Percentiles rank a stretch among this genome's conserved stretches.
phyloP scores from a whole-genome alignment of 1,140 invertebrate genomes.

The Caenorhabditis brenneri region DNA sequence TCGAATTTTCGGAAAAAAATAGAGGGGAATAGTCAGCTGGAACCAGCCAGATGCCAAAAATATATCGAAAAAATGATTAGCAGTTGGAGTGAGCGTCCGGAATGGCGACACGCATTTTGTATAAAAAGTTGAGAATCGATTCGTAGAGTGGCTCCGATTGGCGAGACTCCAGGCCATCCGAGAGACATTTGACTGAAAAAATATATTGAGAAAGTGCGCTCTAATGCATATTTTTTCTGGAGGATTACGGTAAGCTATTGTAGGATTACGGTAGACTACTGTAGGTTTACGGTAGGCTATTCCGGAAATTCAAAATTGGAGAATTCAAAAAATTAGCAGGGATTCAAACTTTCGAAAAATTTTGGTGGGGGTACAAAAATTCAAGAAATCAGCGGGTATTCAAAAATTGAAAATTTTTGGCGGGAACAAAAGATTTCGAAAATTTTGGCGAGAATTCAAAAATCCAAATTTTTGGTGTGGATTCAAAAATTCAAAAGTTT shows the following conservation, averaged over 20 bases:
- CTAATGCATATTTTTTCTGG: too few relatives aligned
- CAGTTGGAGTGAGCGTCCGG: neutral
- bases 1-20: neutral
- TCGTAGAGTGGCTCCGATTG: conserved; percentile 15
- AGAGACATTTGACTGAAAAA: conserved; percentile 32
- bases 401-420: too few relatives aligned
- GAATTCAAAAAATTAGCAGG: neutral
- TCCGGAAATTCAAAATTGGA: neutral
- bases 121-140: conserved; percentile 36
- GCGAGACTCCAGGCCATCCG: conserved; percentile 14
- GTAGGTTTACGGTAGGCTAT: neutral
- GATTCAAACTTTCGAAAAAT: too few relatives aligned
- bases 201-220: too few relatives aligned
- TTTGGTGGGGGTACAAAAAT: too few relatives aligned
- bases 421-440: too few relatives aligned
- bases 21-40: neutral
- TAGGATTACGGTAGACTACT: too few relatives aligned
- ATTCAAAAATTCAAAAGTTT: too few relatives aligned
- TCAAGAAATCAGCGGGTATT: too few relatives aligned
- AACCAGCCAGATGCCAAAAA: neutral
- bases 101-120: conserved; percentile 25
- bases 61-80: neutral
- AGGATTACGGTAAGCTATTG: too few relatives aligned
- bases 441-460: too few relatives aligned
- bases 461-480: too few relatives aligned